phyloP scores from a whole-genome alignment of 1,140 invertebrate species.

The Prorops nasuta region DNA sequence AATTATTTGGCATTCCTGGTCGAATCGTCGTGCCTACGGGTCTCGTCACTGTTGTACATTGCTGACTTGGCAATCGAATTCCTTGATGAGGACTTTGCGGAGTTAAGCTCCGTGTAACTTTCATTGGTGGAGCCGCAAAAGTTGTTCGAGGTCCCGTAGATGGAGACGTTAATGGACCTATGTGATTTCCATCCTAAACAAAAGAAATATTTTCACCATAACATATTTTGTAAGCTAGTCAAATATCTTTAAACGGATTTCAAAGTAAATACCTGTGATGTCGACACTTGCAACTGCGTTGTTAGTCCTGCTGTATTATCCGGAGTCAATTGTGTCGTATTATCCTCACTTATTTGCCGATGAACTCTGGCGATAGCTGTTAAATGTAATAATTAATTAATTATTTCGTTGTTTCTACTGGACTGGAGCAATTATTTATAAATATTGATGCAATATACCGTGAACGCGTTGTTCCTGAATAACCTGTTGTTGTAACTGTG shows the following conservation, averaged over 20 bases:
- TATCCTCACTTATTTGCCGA: constrained; percentile 56
- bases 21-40: constrained; percentile 35
- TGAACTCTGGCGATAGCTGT: constrained; percentile 61
- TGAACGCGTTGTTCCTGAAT: constrained; percentile 74
- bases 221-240: too few relatives aligned
- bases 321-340: constrained; percentile 39
- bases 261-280: constrained; percentile 52
- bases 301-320: constrained; percentile 50
- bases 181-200: constrained; percentile 47
- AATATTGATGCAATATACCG: constrained; percentile 52
- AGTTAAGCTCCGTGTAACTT: constrained; percentile 48
- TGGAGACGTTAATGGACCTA: constrained; percentile 51
- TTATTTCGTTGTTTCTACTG: too few relatives aligned
- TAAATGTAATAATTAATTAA: constrained; percentile 18
- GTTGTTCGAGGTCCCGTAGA: constrained; percentile 52
- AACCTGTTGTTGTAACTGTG: constrained; percentile 77
- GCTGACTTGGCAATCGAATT: constrained; percentile 44
- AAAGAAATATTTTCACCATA: constrained; percentile 15
- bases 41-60: constrained; percentile 35
- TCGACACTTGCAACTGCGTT: constrained; percentile 61
- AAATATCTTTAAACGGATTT: constrained; percentile 14
- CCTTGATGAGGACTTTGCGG: constrained; percentile 46
- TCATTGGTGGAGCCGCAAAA: constrained; percentile 54
- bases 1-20: constrained; percentile 39
- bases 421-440: background rate